Evolutionary conservation across 2,113 vertebrate species (phyloP).

Genomic region (Xiphias gladius): DNA sequence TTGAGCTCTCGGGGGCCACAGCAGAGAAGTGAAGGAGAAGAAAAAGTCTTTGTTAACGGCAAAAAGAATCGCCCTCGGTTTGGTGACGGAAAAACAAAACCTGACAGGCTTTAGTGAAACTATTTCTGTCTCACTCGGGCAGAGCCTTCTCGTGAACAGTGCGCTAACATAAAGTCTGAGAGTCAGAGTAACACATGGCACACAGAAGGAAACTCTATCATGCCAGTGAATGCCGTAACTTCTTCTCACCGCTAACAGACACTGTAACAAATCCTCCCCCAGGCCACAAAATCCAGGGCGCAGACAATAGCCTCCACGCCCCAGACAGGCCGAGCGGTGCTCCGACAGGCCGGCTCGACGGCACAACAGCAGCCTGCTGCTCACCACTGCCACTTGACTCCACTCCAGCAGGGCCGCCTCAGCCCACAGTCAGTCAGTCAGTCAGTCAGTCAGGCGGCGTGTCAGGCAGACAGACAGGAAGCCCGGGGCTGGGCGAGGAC

Average conservation of each 20-base stretch:
- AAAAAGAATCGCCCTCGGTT: background rate
- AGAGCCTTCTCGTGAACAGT: background rate
- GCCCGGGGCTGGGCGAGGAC: background rate
- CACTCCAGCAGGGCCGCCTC: background rate
- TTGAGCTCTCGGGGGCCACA: background rate
- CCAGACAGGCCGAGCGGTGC: slow-evolving; percentile 47
- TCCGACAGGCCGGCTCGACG: slow-evolving; percentile 16
- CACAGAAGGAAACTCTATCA: slow-evolving; percentile 71
- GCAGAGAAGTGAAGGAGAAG: background rate
- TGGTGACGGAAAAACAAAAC: background rate
- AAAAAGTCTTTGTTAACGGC: background rate
- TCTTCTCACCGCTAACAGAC: slow-evolving; percentile 42
- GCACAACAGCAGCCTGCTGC: slow-evolving; percentile 16
- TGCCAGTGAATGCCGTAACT: slow-evolving; percentile 56
- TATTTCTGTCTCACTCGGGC: slow-evolving; percentile 26
- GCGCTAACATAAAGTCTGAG: slow-evolving; percentile 24
- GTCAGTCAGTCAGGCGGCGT: slow-evolving; percentile 1
- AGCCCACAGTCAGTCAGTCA: slow-evolving; percentile 14
- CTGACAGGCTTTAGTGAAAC: slow-evolving; percentile 2
- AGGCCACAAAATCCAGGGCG: slow-evolving; percentile 62
- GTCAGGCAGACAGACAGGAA: slow-evolving; percentile 18
- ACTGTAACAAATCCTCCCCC: slow-evolving; percentile 67
- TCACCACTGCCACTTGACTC: slow-evolving; percentile 40
- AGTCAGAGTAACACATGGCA: slow-evolving; percentile 67
- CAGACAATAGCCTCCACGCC: slow-evolving; percentile 67